Conservation (phyloP, 2,888 invertebrate species). For the Hedychridium roseum region DNA sequence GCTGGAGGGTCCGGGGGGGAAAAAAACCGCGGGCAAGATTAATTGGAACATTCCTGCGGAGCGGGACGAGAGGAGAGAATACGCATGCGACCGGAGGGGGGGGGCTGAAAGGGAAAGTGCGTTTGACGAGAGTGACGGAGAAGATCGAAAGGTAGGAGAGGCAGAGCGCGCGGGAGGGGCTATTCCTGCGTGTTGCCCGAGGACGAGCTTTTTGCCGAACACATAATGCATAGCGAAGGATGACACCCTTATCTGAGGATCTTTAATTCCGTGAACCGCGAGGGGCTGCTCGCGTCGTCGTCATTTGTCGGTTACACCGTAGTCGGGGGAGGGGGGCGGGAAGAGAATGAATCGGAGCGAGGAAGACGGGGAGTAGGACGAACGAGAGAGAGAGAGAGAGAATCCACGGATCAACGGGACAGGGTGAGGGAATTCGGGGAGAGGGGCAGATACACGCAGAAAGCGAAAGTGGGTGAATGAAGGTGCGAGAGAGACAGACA, state of each 20-base stretch:
- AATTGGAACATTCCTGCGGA: constrained; percentile 47
- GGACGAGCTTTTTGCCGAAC: constrained; percentile 54
- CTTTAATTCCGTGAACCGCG: constrained; percentile 61
- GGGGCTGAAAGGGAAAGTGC: constrained; percentile 3
- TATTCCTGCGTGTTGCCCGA: constrained; percentile 21
- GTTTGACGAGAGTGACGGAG: constrained; percentile 5
- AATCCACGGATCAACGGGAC: no score
- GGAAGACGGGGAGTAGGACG: constrained; percentile 29
- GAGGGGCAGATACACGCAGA: constrained; percentile 22
- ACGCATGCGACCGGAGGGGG: no score
- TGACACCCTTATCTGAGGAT: constrained; percentile 60
- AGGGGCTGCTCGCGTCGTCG: constrained; percentile 53
- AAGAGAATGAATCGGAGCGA: constrained; percentile 34
- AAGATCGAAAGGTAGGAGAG: constrained; percentile 16
- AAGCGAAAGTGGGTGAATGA: no score
- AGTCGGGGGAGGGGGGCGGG: constrained; percentile 33
- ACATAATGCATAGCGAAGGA: constrained; percentile 57
- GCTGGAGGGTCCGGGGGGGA: constrained; percentile 13
- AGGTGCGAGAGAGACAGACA: constrained; percentile 6
- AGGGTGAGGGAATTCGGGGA: constrained; percentile 32
- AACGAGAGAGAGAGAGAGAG: constrained; percentile 17
- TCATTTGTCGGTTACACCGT: constrained; percentile 61
- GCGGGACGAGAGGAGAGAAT: background rate
- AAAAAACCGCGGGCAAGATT: constrained; percentile 44
- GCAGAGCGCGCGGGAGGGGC: constrained; percentile 12